These are phyloP conservation scores for Potamarius usumacintae DNA, from an alignment of 2,113 vertebrate genomes.

Conservation along the genomic window DNA sequence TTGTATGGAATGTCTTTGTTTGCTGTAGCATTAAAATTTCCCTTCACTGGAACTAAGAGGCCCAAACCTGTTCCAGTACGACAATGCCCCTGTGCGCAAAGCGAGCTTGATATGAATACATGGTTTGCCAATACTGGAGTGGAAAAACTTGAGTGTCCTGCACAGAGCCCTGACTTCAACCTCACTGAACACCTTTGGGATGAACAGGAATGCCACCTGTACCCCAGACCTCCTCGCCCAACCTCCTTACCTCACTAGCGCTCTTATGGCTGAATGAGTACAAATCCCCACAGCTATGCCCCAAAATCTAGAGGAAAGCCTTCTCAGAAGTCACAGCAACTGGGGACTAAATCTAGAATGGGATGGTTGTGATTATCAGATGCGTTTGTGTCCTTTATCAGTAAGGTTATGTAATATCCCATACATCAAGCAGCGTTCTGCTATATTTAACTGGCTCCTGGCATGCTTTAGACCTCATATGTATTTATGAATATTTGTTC, in stretches of 20 bases:
- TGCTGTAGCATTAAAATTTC: neutral
- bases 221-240: neutral
- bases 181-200: neutral
- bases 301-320: neutral
- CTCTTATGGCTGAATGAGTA: neutral
- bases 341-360: neutral
- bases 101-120: neutral
- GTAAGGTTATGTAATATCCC: neutral
- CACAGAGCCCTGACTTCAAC: neutral
- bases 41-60: neutral
- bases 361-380: neutral
- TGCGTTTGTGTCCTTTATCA: neutral
- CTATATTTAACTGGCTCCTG: neutral
- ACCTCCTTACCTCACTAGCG: neutral
- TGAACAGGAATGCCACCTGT: neutral
- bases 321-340: neutral
- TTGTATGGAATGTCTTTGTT: neutral
- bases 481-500: slow-evolving; percentile 15
- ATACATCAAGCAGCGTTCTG: neutral
- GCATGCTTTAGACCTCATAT: neutral
- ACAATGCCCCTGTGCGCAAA: neutral
- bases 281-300: neutral
- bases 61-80: neutral
- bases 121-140: neutral
- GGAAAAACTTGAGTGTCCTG: neutral